These are phyloP conservation scores for Idaea dimidiata DNA, from an alignment of 2,888 invertebrate genomes.

Conservation along the genomic window DNA sequence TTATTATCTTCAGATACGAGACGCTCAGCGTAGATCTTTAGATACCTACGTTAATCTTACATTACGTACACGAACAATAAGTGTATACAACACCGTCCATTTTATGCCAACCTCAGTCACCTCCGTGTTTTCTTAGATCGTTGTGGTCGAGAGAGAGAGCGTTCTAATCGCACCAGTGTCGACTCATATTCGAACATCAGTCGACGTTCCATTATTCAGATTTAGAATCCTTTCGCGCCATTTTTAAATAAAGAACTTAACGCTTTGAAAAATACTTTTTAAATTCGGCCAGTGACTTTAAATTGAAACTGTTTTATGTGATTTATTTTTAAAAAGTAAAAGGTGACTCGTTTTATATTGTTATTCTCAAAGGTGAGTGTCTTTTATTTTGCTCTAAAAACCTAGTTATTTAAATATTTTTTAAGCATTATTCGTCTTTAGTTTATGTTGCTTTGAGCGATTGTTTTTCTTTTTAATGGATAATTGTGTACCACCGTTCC, in stretches of 20 bases:
- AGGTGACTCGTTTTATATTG: neutral
- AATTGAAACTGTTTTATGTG: neutral
- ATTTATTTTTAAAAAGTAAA: neutral
- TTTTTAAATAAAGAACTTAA: neutral
- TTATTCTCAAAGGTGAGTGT: neutral
- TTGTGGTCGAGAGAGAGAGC: constrained; percentile 61
- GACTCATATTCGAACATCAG: constrained; percentile 42
- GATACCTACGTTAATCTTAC: neutral
- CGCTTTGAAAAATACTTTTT: neutral
- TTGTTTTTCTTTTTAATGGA: too few species aligned
- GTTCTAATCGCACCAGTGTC: constrained; percentile 57
- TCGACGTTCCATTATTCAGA: constrained; percentile 51
- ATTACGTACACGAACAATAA: neutral
- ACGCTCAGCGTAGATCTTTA: neutral
- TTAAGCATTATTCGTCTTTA: neutral
- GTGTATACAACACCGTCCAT: neutral
- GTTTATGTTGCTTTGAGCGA: neutral
- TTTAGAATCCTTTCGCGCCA: neutral
- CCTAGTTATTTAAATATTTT: neutral
- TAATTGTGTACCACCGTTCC: too few species aligned
- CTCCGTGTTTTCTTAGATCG: neutral
- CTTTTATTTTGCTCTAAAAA: neutral
- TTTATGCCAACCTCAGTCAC: neutral
- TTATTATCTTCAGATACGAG: neutral
- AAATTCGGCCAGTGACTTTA: neutral